Percentiles rank a stretch among this genome's conserved stretches.
These are phyloP conservation scores for Mesoclemmys tuberculata DNA, from an alignment of 2,113 vertebrate species.

Conservation along the genomic window DNA sequence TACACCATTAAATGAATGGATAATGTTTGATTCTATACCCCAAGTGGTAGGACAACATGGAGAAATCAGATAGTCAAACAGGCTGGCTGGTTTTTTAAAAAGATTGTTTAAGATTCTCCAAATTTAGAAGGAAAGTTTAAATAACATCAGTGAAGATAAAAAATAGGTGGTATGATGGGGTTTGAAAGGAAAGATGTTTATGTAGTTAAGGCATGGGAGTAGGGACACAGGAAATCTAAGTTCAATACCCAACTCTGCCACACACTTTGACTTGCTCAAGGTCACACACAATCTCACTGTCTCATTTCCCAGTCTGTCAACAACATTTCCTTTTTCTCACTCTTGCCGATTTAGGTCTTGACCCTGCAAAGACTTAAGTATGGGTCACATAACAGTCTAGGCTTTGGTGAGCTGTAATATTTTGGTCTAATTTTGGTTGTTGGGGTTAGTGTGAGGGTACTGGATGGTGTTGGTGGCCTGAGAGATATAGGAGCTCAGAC, in stretches of 20 bases:
- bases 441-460: background rate
- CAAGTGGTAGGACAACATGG: background rate
- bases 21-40: background rate
- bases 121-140: conserved; percentile 14
- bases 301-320: conserved; percentile 56
- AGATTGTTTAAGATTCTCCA: background rate
- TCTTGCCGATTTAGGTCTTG: background rate
- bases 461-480: background rate
- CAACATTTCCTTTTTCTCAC: conserved; percentile 12
- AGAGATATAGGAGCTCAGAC: background rate
- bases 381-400: accelerated
- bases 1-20: background rate
- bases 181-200: background rate
- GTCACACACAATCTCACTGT: conserved; percentile 17
- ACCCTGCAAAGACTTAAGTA: background rate
- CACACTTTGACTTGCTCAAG: conserved; percentile 19
- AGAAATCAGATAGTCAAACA: background rate
- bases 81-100: accelerated
- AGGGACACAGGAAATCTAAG: background rate
- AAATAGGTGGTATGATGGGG: background rate
- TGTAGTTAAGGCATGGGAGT: background rate
- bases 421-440: background rate
- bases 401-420: background rate
- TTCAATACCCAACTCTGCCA: conserved; percentile 11
- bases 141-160: background rate